A percentile compares a stretch with the other conserved stretches of the same genome.
phyloP scores from a whole-genome alignment of 2,888 invertebrate species.

The Cataglyphis altisquamis region DNA sequence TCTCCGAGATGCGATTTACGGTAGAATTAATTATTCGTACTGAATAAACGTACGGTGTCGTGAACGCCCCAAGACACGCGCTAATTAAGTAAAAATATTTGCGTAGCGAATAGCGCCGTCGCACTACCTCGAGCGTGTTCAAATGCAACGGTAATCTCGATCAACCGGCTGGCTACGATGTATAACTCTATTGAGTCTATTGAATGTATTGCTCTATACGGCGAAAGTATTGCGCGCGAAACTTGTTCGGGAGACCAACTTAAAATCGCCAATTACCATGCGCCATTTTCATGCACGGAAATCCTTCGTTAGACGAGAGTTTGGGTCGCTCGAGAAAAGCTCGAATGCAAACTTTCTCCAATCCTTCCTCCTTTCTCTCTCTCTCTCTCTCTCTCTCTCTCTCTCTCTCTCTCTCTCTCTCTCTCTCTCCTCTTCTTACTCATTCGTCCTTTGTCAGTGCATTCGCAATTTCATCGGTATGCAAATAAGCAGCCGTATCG shows the following conservation, averaged over 20 bases:
- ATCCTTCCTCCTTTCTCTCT: not conserved
- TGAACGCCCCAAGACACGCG: conserved; percentile 26
- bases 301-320: conserved; percentile 50
- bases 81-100: conserved; percentile 54
- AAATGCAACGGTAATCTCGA: conserved; percentile 56
- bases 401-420: not conserved
- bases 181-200: not conserved
- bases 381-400: not conserved
- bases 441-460: not conserved
- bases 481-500: conserved; percentile 40
- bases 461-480: conserved; percentile 50
- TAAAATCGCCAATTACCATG: conserved; percentile 56
- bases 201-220: not conserved
- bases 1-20: conserved; percentile 26
- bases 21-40: conserved; percentile 41
- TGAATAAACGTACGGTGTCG: conserved; percentile 20
- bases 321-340: conserved; percentile 12
- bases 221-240: conserved; percentile 42
- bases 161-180: conserved; percentile 26
- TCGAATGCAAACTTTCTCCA: conserved; percentile 11
- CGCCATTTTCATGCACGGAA: conserved; percentile 47
- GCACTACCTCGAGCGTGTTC: conserved; percentile 23
- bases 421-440: not conserved
- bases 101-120: conserved; percentile 5
- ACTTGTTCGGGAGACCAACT: conserved; percentile 21